Percentiles rank a stretch among this genome's conserved stretches.
These are phyloP conservation scores for Phymastichus coffea DNA, from an alignment of 1,140 invertebrate genomes.

Conservation along the genomic window DNA sequence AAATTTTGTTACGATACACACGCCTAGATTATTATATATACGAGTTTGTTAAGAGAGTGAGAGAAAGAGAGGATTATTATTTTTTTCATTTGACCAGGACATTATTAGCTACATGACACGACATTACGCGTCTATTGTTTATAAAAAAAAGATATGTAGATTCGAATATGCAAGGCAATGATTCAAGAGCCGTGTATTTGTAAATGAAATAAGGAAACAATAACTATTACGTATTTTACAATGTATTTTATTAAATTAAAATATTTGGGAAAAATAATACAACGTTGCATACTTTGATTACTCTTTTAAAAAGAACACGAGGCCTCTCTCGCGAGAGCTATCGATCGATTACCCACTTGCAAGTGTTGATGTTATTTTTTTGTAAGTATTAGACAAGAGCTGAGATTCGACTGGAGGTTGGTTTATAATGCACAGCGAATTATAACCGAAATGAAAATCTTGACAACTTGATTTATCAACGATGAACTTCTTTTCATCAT, in stretches of 20 bases:
- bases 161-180: neutral
- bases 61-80: constrained; percentile 10
- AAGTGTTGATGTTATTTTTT: too few species aligned
- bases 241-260: constrained; percentile 49
- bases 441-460: too few species aligned
- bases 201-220: constrained; percentile 19
- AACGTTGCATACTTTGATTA: constrained; percentile 36
- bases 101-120: constrained; percentile 7
- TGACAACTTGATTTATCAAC: too few species aligned
- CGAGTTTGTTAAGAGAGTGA: constrained; percentile 26
- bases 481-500: too few species aligned
- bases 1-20: constrained; percentile 41
- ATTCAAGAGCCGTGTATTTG: constrained; percentile 22
- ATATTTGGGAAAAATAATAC: constrained; percentile 39
- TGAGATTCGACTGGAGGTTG: too few species aligned
- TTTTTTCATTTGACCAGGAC: constrained; percentile 17
- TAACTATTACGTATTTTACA: constrained; percentile 43
- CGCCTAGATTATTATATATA: too few species aligned
- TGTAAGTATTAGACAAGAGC: too few species aligned
- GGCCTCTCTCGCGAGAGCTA: constrained; percentile 19
- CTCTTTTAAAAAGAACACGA: constrained; percentile 36
- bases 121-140: constrained; percentile 25
- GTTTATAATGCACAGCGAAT: too few species aligned
- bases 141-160: constrained; percentile 29
- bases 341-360: too few species aligned